These are phyloP conservation scores for Sebastes steindachneri DNA, from an alignment of 2,797 vertebrate genomes.

Conservation along the genomic window DNA sequence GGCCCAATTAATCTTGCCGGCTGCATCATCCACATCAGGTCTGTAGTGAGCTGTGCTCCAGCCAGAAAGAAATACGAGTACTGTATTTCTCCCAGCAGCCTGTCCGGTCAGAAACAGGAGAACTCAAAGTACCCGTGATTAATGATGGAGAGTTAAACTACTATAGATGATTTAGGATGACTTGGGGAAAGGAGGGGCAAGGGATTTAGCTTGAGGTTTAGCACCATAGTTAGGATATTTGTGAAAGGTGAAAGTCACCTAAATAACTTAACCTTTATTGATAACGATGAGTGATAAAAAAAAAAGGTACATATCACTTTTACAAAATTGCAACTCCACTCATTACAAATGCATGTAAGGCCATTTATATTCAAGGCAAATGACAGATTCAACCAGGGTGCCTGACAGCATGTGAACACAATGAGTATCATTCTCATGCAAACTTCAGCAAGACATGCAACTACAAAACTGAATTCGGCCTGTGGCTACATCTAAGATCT, in stretches of 20 bases:
- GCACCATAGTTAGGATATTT: not conserved
- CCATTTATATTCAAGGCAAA: not conserved
- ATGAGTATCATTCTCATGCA: not conserved
- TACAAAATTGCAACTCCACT: not conserved
- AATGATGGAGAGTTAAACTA: conserved; percentile 89
- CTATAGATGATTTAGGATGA: conserved; percentile 63
- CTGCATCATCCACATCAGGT: conserved; percentile 91
- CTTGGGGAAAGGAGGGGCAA: not conserved
- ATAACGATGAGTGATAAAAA: not conserved
- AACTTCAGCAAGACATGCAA: not conserved
- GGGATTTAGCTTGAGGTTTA: conserved; percentile 12
- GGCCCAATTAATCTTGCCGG: conserved; percentile 94
- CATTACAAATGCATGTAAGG: not conserved
- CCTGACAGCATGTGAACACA: not conserved
- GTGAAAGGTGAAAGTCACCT: not conserved
- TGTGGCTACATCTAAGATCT: too few species aligned
- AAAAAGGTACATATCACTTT: not conserved
- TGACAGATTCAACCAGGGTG: not conserved
- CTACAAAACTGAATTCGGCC: too few species aligned
- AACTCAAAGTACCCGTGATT: conserved; percentile 91
- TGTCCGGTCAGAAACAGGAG: conserved; percentile 90
- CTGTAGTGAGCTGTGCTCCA: conserved; percentile 85
- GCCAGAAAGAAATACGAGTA: conserved; percentile 69
- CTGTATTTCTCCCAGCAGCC: conserved; percentile 91
- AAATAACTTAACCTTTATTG: not conserved